These are phyloP conservation scores for Thalassophryne amazonica DNA, from an alignment of 2,797 vertebrate genomes.

Conservation along the genomic window DNA sequence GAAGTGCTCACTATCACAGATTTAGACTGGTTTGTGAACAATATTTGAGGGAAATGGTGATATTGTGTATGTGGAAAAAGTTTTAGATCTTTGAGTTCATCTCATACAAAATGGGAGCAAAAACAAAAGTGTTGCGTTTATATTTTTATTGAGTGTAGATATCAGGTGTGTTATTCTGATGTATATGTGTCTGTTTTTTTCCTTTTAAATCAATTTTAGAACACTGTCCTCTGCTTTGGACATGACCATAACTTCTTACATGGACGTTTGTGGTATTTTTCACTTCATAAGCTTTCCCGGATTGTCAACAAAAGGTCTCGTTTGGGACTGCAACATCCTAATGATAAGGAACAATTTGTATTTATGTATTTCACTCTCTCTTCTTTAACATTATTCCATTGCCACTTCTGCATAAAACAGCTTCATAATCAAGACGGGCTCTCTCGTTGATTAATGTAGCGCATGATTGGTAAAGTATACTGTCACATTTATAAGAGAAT, in stretches of 20 bases:
- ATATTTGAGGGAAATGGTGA: too few species aligned
- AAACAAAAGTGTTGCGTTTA: too few species aligned
- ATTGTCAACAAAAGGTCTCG: constrained; percentile 4
- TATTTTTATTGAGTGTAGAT: too few species aligned
- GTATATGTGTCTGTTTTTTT: too few species aligned
- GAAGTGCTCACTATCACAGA: too few species aligned
- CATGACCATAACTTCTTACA: background rate
- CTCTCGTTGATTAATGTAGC: background rate
- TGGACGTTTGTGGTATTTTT: background rate
- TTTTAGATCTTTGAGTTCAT: too few species aligned
- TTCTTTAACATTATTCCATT: background rate
- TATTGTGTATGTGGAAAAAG: too few species aligned
- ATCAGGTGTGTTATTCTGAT: too few species aligned
- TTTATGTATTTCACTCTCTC: background rate
- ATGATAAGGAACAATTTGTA: constrained; percentile 22
- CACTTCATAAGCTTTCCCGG: constrained; percentile 2
- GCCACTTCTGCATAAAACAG: background rate
- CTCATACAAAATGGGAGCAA: too few species aligned
- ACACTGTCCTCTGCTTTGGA: background rate
- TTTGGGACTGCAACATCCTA: constrained; percentile 16
- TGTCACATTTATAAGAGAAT: background rate
- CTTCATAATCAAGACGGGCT: background rate
- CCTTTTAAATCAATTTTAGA: too few species aligned
- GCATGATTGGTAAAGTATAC: background rate
- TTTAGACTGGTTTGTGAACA: too few species aligned